Evolutionary conservation across 92 coral and sea anemone species (phyloP), one percentile per base, ranked within the genome.

Genomic region (Diadumene lineata): DNA sequence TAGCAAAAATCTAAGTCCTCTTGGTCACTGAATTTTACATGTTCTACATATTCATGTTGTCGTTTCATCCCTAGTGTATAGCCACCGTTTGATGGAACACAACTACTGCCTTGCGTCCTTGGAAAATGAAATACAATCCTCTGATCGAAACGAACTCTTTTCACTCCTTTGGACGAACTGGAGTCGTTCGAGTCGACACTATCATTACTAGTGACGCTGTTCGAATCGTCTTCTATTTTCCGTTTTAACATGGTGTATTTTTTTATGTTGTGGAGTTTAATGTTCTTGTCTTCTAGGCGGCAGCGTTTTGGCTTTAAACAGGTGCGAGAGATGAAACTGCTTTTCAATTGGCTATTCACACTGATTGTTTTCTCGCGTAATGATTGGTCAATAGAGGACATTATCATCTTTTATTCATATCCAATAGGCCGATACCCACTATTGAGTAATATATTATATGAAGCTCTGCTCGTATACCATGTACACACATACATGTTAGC

Each of bases 41-140:
- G 91, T 69, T 96, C 99, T 43, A 93, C 97, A 72, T 80, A 87
- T 23, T 77, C 67, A 85, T 96, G 99, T 60, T 71, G 84, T 66
- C 86, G 89, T 65, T 92, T 89, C 97, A 96, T 92, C 46, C 99
- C 99, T 34, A 96, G 96, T 23, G 97, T 93, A 30, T 92, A 84
- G 13, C 99, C 99, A 34, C 97, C 99, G 25, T 90, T 88, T 58
- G 99, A 96, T 60, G 99, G 99, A 23, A 96, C 92, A 80, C 99
- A 96, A 71, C 87, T 89, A 77, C 89, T 84, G 43, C 99, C 97
- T 67, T 96, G 99, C 28, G 97, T 90, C 53, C 99, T 90, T 22
- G 97, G 99, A 65, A 96, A 96, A 50, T 93, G 94, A 84, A 92
- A 96, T 43, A 96, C 88, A 11, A 87, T 82, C 55, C 90, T 82